These are phyloP conservation scores for Buathra laborator DNA, from an alignment of 2,888 invertebrate genomes.

Conservation along the genomic window DNA sequence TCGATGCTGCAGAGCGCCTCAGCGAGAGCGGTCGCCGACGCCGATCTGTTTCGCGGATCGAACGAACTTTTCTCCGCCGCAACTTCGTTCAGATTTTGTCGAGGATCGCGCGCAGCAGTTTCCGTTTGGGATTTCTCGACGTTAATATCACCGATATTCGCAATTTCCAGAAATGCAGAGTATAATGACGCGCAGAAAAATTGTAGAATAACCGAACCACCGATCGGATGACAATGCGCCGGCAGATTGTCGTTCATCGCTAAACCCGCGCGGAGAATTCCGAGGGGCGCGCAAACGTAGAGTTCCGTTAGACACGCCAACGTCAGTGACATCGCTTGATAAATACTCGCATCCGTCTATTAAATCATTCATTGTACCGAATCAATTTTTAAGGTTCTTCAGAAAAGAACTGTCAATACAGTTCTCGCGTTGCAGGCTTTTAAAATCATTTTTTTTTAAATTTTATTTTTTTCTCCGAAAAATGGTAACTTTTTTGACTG, in stretches of 20 bases:
- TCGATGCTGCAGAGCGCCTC: slow-evolving; percentile 93
- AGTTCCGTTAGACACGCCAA: slow-evolving; percentile 90
- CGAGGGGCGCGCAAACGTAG: slow-evolving; percentile 89
- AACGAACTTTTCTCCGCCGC: slow-evolving; percentile 72
- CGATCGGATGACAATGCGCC: slow-evolving; percentile 89
- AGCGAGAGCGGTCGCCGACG: slow-evolving; percentile 89
- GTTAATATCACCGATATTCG: slow-evolving; percentile 50
- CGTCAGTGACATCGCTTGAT: slow-evolving; percentile 92
- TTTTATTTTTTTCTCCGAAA: neutral
- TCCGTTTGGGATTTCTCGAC: slow-evolving; percentile 33
- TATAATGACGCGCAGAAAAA: slow-evolving; percentile 88
- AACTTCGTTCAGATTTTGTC: slow-evolving; percentile 5
- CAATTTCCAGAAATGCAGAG: slow-evolving; percentile 85
- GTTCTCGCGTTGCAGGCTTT: too few relatives aligned
- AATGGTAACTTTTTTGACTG: neutral
- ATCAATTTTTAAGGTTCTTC: too few relatives aligned
- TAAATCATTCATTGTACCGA: slow-evolving; percentile 70
- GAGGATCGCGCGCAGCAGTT: slow-evolving; percentile 25
- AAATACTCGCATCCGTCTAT: slow-evolving; percentile 91
- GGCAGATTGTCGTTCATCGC: slow-evolving; percentile 90
- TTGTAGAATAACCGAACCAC: slow-evolving; percentile 90
- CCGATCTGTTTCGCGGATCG: slow-evolving; percentile 72
- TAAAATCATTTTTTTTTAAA: too few relatives aligned
- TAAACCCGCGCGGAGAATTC: slow-evolving; percentile 86
- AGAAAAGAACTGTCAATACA: too few relatives aligned